phyloP scores from a whole-genome alignment of 2,797 vertebrate species.

The Lagodon rhomboides region DNA sequence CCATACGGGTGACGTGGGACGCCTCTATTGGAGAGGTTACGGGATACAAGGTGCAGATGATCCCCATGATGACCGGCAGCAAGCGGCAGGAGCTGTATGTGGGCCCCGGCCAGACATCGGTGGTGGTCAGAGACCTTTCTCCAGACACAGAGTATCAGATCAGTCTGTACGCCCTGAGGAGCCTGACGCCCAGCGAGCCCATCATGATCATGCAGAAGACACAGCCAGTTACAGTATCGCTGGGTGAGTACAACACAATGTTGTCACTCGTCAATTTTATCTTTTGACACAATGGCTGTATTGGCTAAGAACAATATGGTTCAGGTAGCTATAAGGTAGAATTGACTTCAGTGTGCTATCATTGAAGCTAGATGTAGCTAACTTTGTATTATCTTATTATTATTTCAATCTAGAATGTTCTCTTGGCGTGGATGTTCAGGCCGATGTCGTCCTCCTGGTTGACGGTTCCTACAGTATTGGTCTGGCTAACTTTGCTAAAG shows the following conservation, averaged over 20 bases:
- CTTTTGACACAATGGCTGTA: too few relatives aligned
- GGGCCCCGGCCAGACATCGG: constrained; percentile 85
- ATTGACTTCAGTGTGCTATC: not conserved
- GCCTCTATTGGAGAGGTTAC: constrained; percentile 89
- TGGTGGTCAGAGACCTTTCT: constrained; percentile 90
- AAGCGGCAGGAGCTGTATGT: constrained; percentile 91
- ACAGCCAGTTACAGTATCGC: constrained; percentile 88
- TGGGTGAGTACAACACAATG: constrained; percentile 86
- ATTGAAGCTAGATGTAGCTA: not conserved
- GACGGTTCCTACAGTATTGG: constrained; percentile 99
- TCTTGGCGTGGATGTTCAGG: constrained; percentile 94
- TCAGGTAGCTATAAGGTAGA: too few relatives aligned
- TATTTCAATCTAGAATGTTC: constrained; percentile 89
- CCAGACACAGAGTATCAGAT: constrained; percentile 94
- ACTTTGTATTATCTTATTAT: not conserved
- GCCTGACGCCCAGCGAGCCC: constrained; percentile 91
- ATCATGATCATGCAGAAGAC: constrained; percentile 91
- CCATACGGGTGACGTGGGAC: constrained; percentile 90
- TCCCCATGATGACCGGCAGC: constrained; percentile 89
- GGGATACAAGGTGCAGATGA: constrained; percentile 91
- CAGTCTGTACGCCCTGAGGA: constrained; percentile 91
- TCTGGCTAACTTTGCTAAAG: constrained; percentile 96
- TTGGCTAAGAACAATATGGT: too few relatives aligned
- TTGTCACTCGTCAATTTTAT: too few relatives aligned
- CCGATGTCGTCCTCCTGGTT: constrained; percentile 96